Base-by-base conservation (phyloP, 2,888 invertebrate species). In the Cheilosia grossa region DNA sequence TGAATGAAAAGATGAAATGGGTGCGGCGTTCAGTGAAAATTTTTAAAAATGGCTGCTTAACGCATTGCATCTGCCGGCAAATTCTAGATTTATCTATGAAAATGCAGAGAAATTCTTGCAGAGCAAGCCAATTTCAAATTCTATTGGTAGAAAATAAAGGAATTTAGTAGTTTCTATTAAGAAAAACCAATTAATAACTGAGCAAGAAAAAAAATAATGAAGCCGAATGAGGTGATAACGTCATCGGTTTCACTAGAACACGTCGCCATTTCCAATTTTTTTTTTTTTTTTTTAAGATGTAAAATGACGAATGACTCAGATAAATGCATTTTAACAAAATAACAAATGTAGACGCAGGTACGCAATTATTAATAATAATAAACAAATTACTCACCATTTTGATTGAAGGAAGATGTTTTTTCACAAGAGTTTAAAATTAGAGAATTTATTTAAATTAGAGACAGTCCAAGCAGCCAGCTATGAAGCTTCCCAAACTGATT, bases 401-500 rank as follows among this genome's bases (percentile, higher is more conserved):
- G 24, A 24, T 24, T 24, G 79, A 80, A 70, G 69, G 67, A 70
- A 69, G 69, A 1, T 79, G 74, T 70, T 58, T 83, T 59, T 74
- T 73, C 79, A 83, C 79, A 83, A 83, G 74, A 64, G 70, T 70
- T 67, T 88, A 89, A 88, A 88, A 86, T 89, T 87, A 87, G 86
- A 89, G 87, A 89, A 87, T 88, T 89, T 89, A 87, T 88, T 78
- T 86, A 82, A 82, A 64, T 86, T 79, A 80, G 87, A 79, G 66
- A 87, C 88, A 93, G 93, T 94, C 93, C 93, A 92, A 93, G 91
- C 90, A 92, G 94, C 94, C 94, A 93, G 94, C 93, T 92, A 95
- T 94, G 95, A 93, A 94, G 94, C 93, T 94, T 93, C 93, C 94
- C 94, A 93, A 95, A 95, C 94, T 94, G 93, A 93, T 93, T 92